Evolutionary conservation across 2,888 invertebrate genomes (phyloP).

Genomic region (Magallana nippona): DNA sequence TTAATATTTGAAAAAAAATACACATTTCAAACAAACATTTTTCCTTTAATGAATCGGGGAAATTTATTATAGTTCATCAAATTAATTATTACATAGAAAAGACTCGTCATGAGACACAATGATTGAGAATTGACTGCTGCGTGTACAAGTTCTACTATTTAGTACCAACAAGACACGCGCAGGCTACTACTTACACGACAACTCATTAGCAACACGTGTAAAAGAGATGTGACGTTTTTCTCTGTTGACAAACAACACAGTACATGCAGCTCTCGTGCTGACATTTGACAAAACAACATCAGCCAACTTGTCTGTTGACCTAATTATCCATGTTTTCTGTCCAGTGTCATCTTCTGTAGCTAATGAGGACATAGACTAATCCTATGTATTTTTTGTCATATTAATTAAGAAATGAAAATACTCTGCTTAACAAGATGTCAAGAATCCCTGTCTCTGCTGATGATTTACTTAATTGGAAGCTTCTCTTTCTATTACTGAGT

Average conservation of each 20-base stretch:
- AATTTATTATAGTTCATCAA: no score
- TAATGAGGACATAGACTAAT: background rate
- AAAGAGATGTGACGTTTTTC: constrained; percentile 10
- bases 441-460: background rate
- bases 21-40: no score
- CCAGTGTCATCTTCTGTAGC: constrained; percentile 15
- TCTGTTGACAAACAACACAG: constrained; percentile 14
- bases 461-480: background rate
- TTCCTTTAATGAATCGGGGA: no score
- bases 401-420: background rate
- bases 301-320: background rate
- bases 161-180: no score
- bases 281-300: constrained; percentile 35
- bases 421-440: constrained; percentile 8
- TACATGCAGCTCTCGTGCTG: background rate
- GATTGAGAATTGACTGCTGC: no score
- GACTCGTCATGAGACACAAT: no score
- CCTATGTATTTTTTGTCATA: constrained; percentile 3
- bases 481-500: background rate
- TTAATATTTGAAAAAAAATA: no score
- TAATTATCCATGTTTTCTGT: background rate
- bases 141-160: no score
- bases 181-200: background rate
- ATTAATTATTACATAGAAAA: no score
- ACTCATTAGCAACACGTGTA: background rate